These are phyloP conservation scores for Omphaloscelis lunosa DNA, from an alignment of 2,888 invertebrate species.

Conservation along the genomic window DNA sequence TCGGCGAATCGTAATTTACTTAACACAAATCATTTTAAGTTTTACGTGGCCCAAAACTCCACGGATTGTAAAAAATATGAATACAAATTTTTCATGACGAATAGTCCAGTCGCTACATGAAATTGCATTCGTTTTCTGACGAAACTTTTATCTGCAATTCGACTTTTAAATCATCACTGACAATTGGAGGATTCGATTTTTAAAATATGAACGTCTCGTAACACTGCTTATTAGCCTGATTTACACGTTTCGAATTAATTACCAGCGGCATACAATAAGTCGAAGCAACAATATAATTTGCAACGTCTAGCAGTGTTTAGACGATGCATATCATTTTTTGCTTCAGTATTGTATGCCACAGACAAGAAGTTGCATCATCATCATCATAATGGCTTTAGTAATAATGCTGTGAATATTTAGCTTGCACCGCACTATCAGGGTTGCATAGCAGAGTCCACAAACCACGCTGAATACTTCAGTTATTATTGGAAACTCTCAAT, in stretches of 20 bases:
- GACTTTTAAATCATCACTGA: not conserved
- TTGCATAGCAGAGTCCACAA: slow-evolving; percentile 66
- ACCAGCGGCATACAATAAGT: not conserved
- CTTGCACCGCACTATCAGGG: slow-evolving; percentile 49
- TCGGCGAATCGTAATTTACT: not conserved
- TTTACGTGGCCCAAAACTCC: not conserved
- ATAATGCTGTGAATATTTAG: slow-evolving; percentile 64
- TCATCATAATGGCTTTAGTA: too few species aligned
- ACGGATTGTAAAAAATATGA: not conserved
- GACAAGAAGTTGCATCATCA: too few species aligned
- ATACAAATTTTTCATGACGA: not conserved
- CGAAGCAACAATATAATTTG: too few species aligned
- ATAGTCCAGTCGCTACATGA: not conserved
- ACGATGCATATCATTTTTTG: too few species aligned
- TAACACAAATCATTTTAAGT: not conserved
- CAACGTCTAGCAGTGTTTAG: too few species aligned
- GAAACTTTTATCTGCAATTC: not conserved
- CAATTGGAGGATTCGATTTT: not conserved
- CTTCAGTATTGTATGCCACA: too few species aligned
- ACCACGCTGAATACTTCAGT: slow-evolving; percentile 76
- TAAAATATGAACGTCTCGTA: not conserved
- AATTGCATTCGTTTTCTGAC: not conserved
- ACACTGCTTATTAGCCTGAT: too few species aligned
- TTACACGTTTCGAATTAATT: too few species aligned
- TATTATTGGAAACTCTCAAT: slow-evolving; percentile 81